Percentiles rank a stretch among this genome's conserved stretches.
Evolutionary conservation across 2,888 invertebrate species (phyloP).

Genomic region (Tetragonisca angustula): DNA sequence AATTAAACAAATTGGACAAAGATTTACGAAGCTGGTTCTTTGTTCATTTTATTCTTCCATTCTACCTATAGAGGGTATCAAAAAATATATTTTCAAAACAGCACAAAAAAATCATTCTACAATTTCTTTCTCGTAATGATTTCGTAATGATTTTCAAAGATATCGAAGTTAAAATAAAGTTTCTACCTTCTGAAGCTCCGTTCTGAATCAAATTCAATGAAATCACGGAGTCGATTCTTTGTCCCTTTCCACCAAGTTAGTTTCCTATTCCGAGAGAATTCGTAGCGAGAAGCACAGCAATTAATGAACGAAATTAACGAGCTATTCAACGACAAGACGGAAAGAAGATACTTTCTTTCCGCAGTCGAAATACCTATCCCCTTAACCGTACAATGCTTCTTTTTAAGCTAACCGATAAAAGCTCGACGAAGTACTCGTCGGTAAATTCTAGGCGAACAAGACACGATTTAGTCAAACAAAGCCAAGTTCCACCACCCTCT

Average conservation of each 20-base stretch:
- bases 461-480: not conserved
- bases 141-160: not conserved
- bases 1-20: too few relatives aligned
- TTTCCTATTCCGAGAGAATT: conserved; percentile 7
- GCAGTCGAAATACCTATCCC: conserved; percentile 21
- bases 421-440: not conserved
- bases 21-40: too few relatives aligned
- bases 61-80: too few relatives aligned
- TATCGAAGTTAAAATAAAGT: not conserved
- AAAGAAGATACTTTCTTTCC: conserved; percentile 2
- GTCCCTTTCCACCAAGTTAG: not conserved
- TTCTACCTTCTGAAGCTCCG: not conserved
- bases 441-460: not conserved
- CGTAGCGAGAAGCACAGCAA: conserved; percentile 38
- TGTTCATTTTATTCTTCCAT: too few relatives aligned
- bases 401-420: not conserved
- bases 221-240: not conserved
- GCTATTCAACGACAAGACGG: conserved; percentile 8
- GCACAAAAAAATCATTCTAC: not conserved
- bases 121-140: not conserved
- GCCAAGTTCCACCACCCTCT: not conserved
- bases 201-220: not conserved
- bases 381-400: conserved; percentile 5
- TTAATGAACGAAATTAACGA: conserved; percentile 63
- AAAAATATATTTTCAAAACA: not conserved